Evolutionary conservation across 2,888 invertebrate genomes (phyloP), one percentile per base, ranked within the genome.

Genomic region (Sarcophaga rosellei): DNA sequence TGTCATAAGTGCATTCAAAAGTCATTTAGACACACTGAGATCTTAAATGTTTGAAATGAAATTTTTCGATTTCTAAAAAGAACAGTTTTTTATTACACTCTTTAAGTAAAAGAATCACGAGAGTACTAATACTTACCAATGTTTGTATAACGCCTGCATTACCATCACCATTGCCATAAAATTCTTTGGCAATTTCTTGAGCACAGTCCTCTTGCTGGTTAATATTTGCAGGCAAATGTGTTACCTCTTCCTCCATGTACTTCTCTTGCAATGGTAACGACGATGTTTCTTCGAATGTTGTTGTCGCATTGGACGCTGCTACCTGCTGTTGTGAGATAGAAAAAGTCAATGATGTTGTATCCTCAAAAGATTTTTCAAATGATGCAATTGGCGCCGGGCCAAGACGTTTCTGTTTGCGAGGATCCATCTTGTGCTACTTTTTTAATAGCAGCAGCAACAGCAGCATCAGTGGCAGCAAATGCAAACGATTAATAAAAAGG

Each of bases 361-460:
- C 93, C 89, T 93, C 93, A 89, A 93, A 93, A 88, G 93, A 93
- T 88, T 93, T 93, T 95, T 98, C 98, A 94, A 98, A 97, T 91
- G 98, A 98, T 93, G 98, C 98, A 94, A 98, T 97, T 92, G 98
- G 98, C 91, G 98, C 98, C 92, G 97, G 97, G 92, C 98, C 98
- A 94, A 97, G 96, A 94, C 97, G 96, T 94, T 96, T 95, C 94
- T 96, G 96, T 89, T 93, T 93, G 83, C 91, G 91, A 66, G 89
- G 88, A 90, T 93, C 93, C 92, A 92, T 92, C 70, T 79, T 73
- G 72, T 59, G 68, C 61, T 85, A 12, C 15, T 53, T 53, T 53
- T 53, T 53, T 15, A 53, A 53, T 15, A 47, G 75, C n/a, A 20
- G 23, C 17, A 65, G 62, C 47, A 53, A 25, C 25, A 69, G 10